Evolutionary conservation across 23 tunicate species (phyloP), one percentile per base, ranked within the genome.

Genomic region (Diplosoma virens): DNA sequence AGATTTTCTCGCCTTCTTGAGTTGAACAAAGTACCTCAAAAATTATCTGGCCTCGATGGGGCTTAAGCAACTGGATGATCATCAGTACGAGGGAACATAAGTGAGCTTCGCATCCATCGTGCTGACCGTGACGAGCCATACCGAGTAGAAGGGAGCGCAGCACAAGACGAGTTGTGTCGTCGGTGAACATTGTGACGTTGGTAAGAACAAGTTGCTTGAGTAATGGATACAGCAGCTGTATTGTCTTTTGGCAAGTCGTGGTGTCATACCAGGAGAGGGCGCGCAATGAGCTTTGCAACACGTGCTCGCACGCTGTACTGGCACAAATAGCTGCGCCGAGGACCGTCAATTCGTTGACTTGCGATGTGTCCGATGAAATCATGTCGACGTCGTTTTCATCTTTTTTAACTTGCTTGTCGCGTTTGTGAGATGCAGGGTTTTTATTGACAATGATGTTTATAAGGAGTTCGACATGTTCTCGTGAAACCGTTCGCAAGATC

Each of bases 221-320:
- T 16, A 81, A n/a, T 0, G 92, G 87, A 67, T 66, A 75, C 16
- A 85, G 52, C 6, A 92, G 26, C 17, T 41, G 76, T 32, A 71
- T 25, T 17, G 89, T 73, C 50, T 92, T 92, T 77, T 33, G 76
- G 25, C 84, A 76, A 20, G 92, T 37, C 23, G 81, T 29, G 0
- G 88, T 81, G 59, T 92, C 97, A 67, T 81, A 65, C 97, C 97
- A 92, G 1, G 97, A 70, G 30, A 92, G 32, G 20, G 91, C 79
- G 1, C 46, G 30, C 6, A 92, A 68, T 7, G 80, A 83, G 24
- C 77, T 73, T 22, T 32, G 27, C 25, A 81, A 53, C 17, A 92
- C 37, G 20, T 16, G 9, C 28, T 92, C 88, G 63, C 80, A 70
- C 25, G 65, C 75, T 27, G 80, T 37, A 30, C 79, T 67, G 24